phyloP scores from a whole-genome alignment of 2,113 vertebrate genomes.

The Phyllostomus hastatus region DNA sequence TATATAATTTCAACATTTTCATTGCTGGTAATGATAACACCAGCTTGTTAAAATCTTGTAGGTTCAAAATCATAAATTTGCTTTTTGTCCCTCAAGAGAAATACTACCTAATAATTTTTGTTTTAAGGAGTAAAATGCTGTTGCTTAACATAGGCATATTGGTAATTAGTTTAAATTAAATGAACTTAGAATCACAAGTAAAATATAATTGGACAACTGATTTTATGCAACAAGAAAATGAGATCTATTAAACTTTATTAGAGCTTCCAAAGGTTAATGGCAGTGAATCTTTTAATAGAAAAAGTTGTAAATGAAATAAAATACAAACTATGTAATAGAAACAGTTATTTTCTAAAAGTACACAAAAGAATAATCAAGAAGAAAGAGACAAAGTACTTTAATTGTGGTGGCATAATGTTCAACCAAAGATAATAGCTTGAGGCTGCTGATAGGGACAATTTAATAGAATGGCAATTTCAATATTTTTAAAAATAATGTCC shows the following conservation, averaged over 20 bases:
- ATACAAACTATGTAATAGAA: slow-evolving; percentile 79
- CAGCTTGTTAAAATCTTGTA: slow-evolving; percentile 7
- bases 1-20: slow-evolving; percentile 1
- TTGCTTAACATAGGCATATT: slow-evolving; percentile 49
- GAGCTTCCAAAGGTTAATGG: slow-evolving; percentile 84
- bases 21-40: slow-evolving; percentile 21
- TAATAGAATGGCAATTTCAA: slow-evolving; percentile 85
- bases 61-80: slow-evolving; percentile 51
- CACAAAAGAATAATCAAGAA: slow-evolving; percentile 76
- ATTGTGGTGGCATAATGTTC: slow-evolving; percentile 81
- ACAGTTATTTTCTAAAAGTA: slow-evolving; percentile 79
- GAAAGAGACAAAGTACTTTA: slow-evolving; percentile 82
- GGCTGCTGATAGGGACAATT: slow-evolving; percentile 83
- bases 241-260: slow-evolving; percentile 83
- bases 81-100: slow-evolving; percentile 51
- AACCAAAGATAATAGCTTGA: slow-evolving; percentile 81
- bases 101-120: slow-evolving; percentile 61
- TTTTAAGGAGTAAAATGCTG: slow-evolving; percentile 69
- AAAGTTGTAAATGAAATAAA: slow-evolving; percentile 81
- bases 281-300: slow-evolving; percentile 82
- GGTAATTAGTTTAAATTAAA: slow-evolving; percentile 81
- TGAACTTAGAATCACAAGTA: slow-evolving; percentile 81
- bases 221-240: slow-evolving; percentile 80
- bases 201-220: slow-evolving; percentile 82
- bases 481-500: slow-evolving; percentile 86